Evolutionary conservation across 2,113 vertebrate species (phyloP), one percentile per base, ranked within the genome.

Genomic region (Leiothrix lutea): DNA sequence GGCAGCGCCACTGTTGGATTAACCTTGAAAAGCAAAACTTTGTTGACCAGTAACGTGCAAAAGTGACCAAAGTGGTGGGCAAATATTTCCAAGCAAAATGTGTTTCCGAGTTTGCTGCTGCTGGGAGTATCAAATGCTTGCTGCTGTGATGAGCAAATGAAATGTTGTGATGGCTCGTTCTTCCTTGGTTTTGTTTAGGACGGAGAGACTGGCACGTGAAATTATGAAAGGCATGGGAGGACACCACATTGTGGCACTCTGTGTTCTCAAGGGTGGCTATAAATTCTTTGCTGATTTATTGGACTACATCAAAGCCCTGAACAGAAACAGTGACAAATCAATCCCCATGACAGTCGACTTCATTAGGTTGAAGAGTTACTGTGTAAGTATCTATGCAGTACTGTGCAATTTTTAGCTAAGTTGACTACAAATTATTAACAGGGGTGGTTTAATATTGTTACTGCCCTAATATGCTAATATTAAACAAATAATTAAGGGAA

Each of bases 281-380:
- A 99, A 99, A 88, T 99, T 99, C 97, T 99, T 99, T 97, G 99
- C 99, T 44, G 99, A 99, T 96, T 98, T 99, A 77, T 98, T 99
- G 95, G 99, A 99, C 98, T 99, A 99, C 96, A 99, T 99, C 97
- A 99, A 99, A 98, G 98, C 99, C 62, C 98, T 99, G 96, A 99
- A 99, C 97, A 98, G 99, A 91, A 99, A 99, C 98, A 99, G 99
- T 60, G 99, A 99, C 97, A 98, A 98, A 73, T 99, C 99, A 53
- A 99, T 99, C 95, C 99, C 99, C 35, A 99, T 99, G 99, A 99
- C 99, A 12, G 99, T 99, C 33, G 99, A 99, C 98, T 99, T 99
- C 98, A 99, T 99, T 88, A 98, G 99, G 88, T 97, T 99, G 95
- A 99, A 99, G 98, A 99, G 99, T 98, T 99, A 99, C 65, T 99